These are phyloP conservation scores for Cliona cf. orientalis DNA, from an alignment of 37 sponge, comb jelly and placozoan genomes.

Conservation along the genomic window DNA sequence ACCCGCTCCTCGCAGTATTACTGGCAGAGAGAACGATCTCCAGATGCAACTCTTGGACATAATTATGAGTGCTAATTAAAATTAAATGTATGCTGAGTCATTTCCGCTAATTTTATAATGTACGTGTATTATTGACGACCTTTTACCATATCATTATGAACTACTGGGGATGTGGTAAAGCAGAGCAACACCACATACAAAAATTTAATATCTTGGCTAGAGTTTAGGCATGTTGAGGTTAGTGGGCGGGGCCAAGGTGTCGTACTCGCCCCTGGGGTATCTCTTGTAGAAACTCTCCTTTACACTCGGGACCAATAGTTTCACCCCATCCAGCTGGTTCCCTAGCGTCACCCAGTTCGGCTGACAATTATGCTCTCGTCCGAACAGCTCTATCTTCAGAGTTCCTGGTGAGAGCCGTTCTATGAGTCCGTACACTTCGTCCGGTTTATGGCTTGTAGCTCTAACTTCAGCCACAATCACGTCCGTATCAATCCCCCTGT, in stretches of 20 bases:
- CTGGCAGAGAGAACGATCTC: no score
- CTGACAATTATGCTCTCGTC: conserved; percentile 92
- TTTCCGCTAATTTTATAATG: no score
- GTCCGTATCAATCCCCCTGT: conserved; percentile 90
- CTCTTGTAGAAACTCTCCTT: conserved; percentile 45
- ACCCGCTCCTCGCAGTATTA: no score
- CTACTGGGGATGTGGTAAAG: no score
- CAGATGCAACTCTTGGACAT: no score
- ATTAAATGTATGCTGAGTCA: no score
- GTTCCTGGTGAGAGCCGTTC: conserved; percentile 93
- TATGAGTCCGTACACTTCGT: conserved; percentile 95
- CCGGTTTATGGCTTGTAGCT: conserved; percentile 95
- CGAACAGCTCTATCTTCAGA: conserved; percentile 93
- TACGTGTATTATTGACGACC: no score
- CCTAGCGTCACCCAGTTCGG: conserved; percentile 98
- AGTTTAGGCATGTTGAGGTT: not conserved
- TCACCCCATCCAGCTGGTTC: conserved; percentile 91
- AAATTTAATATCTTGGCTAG: no score
- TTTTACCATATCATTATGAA: no score
- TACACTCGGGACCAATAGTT: conserved; percentile 63
- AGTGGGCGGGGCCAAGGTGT: conserved; percentile 24
- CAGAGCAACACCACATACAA: no score
- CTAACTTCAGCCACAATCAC: conserved; percentile 94
- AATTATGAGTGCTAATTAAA: no score
- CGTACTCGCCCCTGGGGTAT: conserved; percentile 74